Evolutionary conservation across 2,888 invertebrate species (phyloP).

Genomic region (Drosophila falleni): DNA sequence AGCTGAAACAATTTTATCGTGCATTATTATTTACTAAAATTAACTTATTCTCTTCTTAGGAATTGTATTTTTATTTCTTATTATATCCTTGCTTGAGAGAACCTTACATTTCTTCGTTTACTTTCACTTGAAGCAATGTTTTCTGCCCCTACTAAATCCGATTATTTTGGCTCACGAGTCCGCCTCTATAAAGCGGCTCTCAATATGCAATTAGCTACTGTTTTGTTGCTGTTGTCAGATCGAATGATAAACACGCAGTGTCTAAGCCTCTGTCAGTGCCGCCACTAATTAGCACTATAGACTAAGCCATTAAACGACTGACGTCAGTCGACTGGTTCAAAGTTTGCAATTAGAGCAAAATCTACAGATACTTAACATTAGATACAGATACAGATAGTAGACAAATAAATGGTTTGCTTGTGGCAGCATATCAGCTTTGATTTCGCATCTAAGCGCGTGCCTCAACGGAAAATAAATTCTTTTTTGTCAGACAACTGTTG

Average conservation of each 20-base stretch:
- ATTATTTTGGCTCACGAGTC: slow-evolving; percentile 20
- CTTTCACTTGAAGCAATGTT: no score
- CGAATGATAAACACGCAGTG: slow-evolving; percentile 49
- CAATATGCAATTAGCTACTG: slow-evolving; percentile 13
- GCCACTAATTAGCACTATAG: slow-evolving; percentile 66
- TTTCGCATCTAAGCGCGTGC: slow-evolving; percentile 21
- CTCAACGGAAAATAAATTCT: not conserved
- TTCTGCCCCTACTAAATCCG: not conserved
- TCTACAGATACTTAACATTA: slow-evolving; percentile 28
- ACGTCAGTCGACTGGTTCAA: slow-evolving; percentile 59
- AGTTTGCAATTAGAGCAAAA: slow-evolving; percentile 62
- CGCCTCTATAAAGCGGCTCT: slow-evolving; percentile 34
- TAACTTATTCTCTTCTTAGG: no score
- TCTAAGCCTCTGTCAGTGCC: slow-evolving; percentile 39
- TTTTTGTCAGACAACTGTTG: slow-evolving; percentile 28
- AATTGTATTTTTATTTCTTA: no score
- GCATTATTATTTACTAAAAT: no score
- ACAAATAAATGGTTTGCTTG: slow-evolving; percentile 23
- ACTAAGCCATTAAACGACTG: slow-evolving; percentile 43
- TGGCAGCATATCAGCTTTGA: slow-evolving; percentile 27
- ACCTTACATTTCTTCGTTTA: no score
- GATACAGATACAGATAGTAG: slow-evolving; percentile 5
- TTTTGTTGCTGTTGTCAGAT: slow-evolving; percentile 27
- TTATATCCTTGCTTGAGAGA: no score
- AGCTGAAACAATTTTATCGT: no score